Percentiles rank a stretch among this genome's conserved stretches.
phyloP scores from a whole-genome alignment of 2,888 invertebrate species.

The Trypoxylon attenuatum region DNA sequence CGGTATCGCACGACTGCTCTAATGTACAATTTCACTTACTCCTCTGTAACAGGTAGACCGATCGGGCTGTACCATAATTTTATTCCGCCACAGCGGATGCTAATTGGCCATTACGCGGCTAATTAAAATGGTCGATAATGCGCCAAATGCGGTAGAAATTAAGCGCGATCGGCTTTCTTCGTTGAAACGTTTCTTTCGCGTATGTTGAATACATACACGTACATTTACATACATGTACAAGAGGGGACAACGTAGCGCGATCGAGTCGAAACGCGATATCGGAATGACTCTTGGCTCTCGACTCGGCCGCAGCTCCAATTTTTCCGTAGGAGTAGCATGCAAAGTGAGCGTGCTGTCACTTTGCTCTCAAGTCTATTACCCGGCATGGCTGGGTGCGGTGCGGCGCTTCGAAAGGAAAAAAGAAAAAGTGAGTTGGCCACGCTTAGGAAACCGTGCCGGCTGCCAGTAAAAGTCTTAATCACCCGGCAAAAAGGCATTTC shows the following conservation, averaged over 20 bases:
- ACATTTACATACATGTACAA: background rate
- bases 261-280: too few relatives aligned
- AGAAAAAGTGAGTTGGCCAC: background rate
- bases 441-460: background rate
- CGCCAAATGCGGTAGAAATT: background rate
- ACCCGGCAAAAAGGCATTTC: conserved; percentile 10
- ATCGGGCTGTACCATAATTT: background rate
- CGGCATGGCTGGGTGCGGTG: background rate
- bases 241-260: background rate
- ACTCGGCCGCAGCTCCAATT: background rate
- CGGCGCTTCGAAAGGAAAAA: background rate
- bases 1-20: too few relatives aligned
- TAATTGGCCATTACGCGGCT: background rate
- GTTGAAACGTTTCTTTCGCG: background rate
- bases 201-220: too few relatives aligned
- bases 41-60: background rate
- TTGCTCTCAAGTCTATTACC: conserved; percentile 12
- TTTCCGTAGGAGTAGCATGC: background rate
- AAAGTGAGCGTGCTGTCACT: background rate
- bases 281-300: background rate
- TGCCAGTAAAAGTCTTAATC: conserved; percentile 25
- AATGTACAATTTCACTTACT: background rate
- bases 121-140: background rate
- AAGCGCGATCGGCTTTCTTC: background rate
- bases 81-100: background rate